Evolutionary conservation across 2,888 invertebrate genomes (phyloP), one percentile per base, ranked within the genome.

Genomic region (Perithous albicinctus): DNA sequence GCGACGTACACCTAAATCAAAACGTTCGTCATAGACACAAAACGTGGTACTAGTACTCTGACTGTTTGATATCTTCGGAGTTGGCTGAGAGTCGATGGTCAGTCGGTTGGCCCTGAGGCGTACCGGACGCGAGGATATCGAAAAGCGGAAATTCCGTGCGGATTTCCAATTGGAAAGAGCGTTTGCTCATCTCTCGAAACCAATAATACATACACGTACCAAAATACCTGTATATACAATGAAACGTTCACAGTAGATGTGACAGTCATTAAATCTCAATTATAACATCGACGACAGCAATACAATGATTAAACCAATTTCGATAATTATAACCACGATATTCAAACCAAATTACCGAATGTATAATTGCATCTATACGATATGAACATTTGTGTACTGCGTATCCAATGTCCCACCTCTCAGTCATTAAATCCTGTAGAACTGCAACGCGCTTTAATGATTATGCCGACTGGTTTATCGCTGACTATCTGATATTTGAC

Each of bases 131-230:
- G 61, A 5, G 61, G 54, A 72, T 78, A 82, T 75, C 78, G 78
- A 75, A 78, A 78, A 76, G 56, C 75, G 59, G 77, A 78, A 78
- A 74, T 81, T 74, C 69, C 73, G 54, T 56, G 81, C 56, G 64
- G 54, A 69, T 61, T 41, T 20, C 63, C 74, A 46, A 23, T 56
- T 12, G 29, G 67, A 81, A 78, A 66, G 29, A 56, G 67, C 29
- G n/a, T 32, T 7, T 32, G 26, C 26, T 59, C 66, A 51, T 38
- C 8, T 48, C 38, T n/a, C n/a, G n/a, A n/a, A n/a, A n/a, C n/a
- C 51, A 0, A 54, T 26, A n/a, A 48, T 35, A 12, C 20, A 20
- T 46, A n/a, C 5, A 29, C n/a, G n/a, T n/a, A 15, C n/a, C 56
- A 56, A n/a, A 7, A n/a, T 1, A 7, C 56, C n/a, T 20, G 10